Base-by-base conservation (phyloP, 2,888 invertebrate genomes). In the Gymnosoma rotundatum region DNA sequence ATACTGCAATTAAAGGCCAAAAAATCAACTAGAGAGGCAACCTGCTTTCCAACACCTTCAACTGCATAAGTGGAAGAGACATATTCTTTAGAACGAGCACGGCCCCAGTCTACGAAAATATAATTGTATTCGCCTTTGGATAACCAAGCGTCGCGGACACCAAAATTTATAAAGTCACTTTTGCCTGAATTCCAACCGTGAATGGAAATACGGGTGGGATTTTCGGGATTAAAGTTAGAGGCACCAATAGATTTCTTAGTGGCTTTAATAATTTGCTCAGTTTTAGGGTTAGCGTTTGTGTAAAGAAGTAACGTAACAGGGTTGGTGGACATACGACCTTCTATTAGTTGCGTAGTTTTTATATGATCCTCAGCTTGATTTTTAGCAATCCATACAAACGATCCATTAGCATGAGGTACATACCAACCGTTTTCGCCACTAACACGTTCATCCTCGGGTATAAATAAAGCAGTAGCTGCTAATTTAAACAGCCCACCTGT, bases 21-120 rank as follows among this genome's bases (percentile, higher is more conserved):
- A 63, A 87, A 88, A 58, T 90, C 88, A 38, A 90, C 73, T 52
- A 90, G 85, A 2, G 54, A 61, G 7, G 89, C 90, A 14, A 88
- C 76, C 25, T 86, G 78, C 58, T 83, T 50, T 6, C 89, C 90
- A 16, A 88, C 88, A 12, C 45, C 74, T 0, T 86, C 70, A 9
- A 89, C 88, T 21, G 88, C 82, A 38, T 93, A 93, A 74, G 93
- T 93, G 1, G 94, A 93, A 10, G 92, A 87, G 42, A 93, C 90
- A 84, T 94, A 94, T 87, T 94, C 93, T 0, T 93, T 91, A 81
- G 93, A 93, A n/a, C 83, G 78, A 0, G 94, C 93, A 0, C 93
- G 93, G 2, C 90, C 92, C 94, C 94, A 94, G 87, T 94, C 94
- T 7, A 94, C 93, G 0, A 93, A 93, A 60, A 94, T 93, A 50